Evolutionary conservation across 2,888 invertebrate species (phyloP).

Genomic region (Cryptops parisi): DNA sequence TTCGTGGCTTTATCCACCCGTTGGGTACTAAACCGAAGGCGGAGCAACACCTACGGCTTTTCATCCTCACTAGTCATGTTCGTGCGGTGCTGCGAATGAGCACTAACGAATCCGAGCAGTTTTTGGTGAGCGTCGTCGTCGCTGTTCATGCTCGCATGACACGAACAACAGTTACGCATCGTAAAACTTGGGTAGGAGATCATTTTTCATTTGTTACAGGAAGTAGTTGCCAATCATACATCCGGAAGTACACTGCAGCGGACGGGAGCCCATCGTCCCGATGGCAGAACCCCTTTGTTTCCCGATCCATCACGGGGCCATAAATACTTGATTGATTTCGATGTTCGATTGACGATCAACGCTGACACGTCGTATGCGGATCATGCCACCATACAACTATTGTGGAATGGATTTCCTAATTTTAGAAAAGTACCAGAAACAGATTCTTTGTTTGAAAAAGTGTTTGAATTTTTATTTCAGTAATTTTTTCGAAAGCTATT

Average conservation of each 20-base stretch:
- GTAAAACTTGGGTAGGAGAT: no score
- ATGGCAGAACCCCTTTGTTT: constrained; percentile 20
- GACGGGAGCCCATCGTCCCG: constrained; percentile 19
- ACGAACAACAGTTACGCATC: no score
- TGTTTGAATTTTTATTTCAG: background rate
- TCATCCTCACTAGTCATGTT: constrained; percentile 10
- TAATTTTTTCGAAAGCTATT: no score
- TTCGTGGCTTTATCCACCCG: constrained; percentile 68
- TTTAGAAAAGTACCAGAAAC: constrained; percentile 5
- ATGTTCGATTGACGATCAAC: constrained; percentile 13
- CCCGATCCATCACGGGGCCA: constrained; percentile 18
- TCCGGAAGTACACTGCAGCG: constrained; percentile 11
- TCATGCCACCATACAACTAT: constrained; percentile 1
- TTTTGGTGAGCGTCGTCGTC: constrained; percentile 15
- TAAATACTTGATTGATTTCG: constrained; percentile 22
- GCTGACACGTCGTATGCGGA: constrained; percentile 5
- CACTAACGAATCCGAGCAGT: constrained; percentile 18
- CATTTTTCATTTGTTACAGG: background rate
- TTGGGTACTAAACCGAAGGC: constrained; percentile 33
- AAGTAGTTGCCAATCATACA: constrained; percentile 12
- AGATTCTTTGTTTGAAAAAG: background rate
- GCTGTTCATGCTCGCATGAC: background rate
- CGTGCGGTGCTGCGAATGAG: constrained; percentile 20
- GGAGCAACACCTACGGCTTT: constrained; percentile 14
- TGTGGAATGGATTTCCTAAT: constrained; percentile 12